Evolutionary conservation across 2,888 invertebrate genomes (phyloP).

Genomic region (Scrobipalpa costella): DNA sequence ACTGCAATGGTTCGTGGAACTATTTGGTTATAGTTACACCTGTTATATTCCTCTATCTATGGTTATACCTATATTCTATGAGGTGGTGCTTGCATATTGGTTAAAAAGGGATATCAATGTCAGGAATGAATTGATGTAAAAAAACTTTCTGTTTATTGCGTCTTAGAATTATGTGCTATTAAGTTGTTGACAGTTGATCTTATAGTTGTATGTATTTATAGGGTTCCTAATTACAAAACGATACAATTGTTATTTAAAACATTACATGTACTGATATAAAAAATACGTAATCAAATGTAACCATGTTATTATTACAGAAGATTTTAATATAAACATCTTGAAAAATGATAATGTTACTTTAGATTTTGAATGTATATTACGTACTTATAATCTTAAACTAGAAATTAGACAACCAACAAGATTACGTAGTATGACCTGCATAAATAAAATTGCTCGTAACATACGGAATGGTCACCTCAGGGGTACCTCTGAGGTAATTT

Average conservation of each 20-base stretch:
- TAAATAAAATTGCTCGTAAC: neutral
- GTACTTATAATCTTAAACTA: neutral
- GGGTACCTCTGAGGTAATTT: neutral
- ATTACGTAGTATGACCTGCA: neutral
- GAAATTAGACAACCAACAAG: neutral
- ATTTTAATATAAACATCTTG: neutral
- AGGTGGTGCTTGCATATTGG: no score
- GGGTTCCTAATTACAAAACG: neutral
- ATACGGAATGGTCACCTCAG: neutral
- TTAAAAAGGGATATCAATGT: no score
- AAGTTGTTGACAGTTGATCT: neutral
- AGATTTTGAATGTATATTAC: neutral
- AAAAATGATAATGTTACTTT: neutral
- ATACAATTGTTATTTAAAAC: neutral
- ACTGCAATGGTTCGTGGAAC: no score
- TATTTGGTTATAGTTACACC: no score
- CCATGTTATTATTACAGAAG: no score
- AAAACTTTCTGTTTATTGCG: no score
- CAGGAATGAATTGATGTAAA: no score
- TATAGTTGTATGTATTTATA: neutral
- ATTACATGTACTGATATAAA: neutral
- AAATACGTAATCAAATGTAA: neutral
- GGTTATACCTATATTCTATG: no score
- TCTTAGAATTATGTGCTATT: no score
- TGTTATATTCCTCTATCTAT: no score